These are phyloP conservation scores for Sphecodes monilicornis DNA, from an alignment of 2,888 invertebrate genomes.

Conservation along the genomic window DNA sequence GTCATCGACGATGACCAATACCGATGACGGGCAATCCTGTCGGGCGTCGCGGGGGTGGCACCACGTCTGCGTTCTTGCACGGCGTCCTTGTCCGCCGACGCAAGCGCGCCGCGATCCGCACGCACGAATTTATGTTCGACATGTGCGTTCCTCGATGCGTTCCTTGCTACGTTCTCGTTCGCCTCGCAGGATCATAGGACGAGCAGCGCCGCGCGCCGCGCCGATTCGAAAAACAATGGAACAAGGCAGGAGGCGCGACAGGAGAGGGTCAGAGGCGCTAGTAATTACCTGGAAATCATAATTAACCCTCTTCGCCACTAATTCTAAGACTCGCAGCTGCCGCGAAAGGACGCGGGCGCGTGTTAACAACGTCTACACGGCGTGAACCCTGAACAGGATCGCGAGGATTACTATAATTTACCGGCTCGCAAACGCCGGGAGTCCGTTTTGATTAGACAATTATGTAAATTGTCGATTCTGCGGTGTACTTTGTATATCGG, in stretches of 20 bases:
- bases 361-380: neutral
- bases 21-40: slow-evolving; percentile 46
- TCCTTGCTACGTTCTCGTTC: slow-evolving; percentile 65
- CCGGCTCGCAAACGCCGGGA: slow-evolving; percentile 22
- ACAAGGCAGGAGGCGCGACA: neutral
- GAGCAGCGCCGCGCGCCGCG: neutral
- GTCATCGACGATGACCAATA: slow-evolving; percentile 61
- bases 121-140: slow-evolving; percentile 76
- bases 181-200: slow-evolving; percentile 74
- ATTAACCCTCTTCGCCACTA: slow-evolving; percentile 55
- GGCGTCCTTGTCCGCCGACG: slow-evolving; percentile 70
- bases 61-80: slow-evolving; percentile 71
- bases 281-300: slow-evolving; percentile 79
- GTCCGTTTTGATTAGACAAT: slow-evolving; percentile 3
- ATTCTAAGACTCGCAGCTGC: neutral
- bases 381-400: slow-evolving; percentile 3
- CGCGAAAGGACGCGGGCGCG: neutral
- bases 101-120: slow-evolving; percentile 62
- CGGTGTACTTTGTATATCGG: neutral
- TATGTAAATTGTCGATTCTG: neutral
- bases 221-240: slow-evolving; percentile 16
- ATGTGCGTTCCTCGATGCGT: slow-evolving; percentile 68
- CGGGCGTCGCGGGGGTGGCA: slow-evolving; percentile 66
- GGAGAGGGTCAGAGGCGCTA: slow-evolving; percentile 66
- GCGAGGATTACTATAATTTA: slow-evolving; percentile 30